These are phyloP conservation scores for Oriolus oriolus DNA, from an alignment of 2,113 vertebrate species.

Conservation along the genomic window DNA sequence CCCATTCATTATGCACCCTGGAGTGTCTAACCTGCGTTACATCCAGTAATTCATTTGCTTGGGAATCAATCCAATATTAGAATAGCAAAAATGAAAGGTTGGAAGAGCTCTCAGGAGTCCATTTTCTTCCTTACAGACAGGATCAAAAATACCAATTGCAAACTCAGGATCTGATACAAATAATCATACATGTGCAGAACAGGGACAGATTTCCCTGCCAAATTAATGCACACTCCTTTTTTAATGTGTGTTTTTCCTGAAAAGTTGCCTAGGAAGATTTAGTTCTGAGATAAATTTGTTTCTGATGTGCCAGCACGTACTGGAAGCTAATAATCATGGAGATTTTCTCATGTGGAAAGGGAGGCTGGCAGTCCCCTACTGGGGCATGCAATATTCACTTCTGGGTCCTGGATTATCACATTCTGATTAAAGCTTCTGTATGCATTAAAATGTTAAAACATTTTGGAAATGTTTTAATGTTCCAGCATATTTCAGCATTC, in stretches of 20 bases:
- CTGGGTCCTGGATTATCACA: neutral
- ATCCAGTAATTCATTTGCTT: constrained; percentile 42
- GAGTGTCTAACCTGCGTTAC: constrained; percentile 20
- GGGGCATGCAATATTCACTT: neutral
- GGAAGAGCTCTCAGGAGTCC: constrained; percentile 17
- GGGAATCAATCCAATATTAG: constrained; percentile 35
- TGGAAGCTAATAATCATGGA: neutral
- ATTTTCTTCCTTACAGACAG: constrained; percentile 8
- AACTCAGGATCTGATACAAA: neutral
- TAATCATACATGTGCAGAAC: neutral
- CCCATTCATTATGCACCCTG: constrained; percentile 25
- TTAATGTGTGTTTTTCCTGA: neutral
- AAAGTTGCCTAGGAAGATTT: neutral
- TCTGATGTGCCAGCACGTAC: neutral
- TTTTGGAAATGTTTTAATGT: constrained; percentile 19
- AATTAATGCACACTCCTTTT: neutral
- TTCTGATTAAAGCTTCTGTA: neutral
- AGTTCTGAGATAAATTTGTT: neutral
- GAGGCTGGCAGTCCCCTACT: neutral
- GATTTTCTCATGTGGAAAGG: neutral
- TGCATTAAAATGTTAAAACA: neutral
- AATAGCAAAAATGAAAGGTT: constrained; percentile 22
- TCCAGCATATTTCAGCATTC: constrained; percentile 15
- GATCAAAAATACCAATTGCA: neutral
- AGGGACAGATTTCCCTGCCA: neutral